Evolutionary conservation across 2,113 vertebrate species (phyloP), one percentile per base, ranked within the genome.

Genomic region (Callocephalon fimbriatum): DNA sequence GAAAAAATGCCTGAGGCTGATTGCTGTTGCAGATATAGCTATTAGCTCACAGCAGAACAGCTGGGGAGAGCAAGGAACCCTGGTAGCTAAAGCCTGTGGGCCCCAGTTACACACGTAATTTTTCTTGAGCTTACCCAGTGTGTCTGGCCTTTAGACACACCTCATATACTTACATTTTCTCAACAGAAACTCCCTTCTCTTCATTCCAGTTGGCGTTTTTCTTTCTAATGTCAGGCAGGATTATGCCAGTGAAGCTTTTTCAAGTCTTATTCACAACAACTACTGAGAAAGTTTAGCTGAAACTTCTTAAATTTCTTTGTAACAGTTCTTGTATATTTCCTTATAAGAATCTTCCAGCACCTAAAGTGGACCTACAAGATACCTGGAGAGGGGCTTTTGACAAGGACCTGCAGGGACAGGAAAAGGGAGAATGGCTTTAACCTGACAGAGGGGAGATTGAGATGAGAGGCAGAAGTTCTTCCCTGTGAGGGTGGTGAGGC

Each of bases 71-170:
- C 15, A n/a, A 51, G 48, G 15, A 74, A 47, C 51, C 4, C 9
- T 63, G 42, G 5, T 37, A 61, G 0, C 15, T 54, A 45, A 2
- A 61, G 10, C 12, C 22, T 35, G 5, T 53, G 13, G 7, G 26
- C 1, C 14, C 10, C 8, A 35, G 19, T 48, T 77, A 48, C 7
- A 27, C 7, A 10, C 0, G 2, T 1, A 25, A 3, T 26, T 88
- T 71, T 27, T 50, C n/a, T 70, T 10, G 10, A 32, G 17, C 12
- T 75, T 58, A 38, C 32, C 12, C 5, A 38, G 37, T 56, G 6
- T 10, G 18, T 17, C 71, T 86, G 26, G 5, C n/a, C 42, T 93
- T 75, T 22, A 37, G 20, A 29, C 0, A 5, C 16, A 32, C 10
- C 4, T 51, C n/a, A 27, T 15, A 31, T 5, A 29, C 6, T n/a